Percentiles rank a stretch among this genome's conserved stretches.
These are phyloP conservation scores for Lagodon rhomboides DNA, from an alignment of 2,797 vertebrate species.

Conservation along the genomic window DNA sequence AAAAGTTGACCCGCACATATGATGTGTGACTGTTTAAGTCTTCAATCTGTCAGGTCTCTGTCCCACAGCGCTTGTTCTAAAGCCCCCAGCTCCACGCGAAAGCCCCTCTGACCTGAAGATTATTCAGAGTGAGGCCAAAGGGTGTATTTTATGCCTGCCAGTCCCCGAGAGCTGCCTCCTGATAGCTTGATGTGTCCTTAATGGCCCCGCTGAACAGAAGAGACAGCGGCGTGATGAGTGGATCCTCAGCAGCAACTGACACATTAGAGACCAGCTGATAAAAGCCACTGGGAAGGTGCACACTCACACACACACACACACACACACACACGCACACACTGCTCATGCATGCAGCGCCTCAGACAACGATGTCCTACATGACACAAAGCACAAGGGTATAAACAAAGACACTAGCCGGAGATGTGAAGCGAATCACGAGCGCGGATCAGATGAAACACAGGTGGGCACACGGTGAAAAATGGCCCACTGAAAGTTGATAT, in stretches of 20 bases:
- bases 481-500: constrained; percentile 79
- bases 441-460: constrained; percentile 80
- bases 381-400: constrained; percentile 74
- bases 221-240: constrained; percentile 80
- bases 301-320: constrained; percentile 17
- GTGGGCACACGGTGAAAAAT: constrained; percentile 83
- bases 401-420: constrained; percentile 72
- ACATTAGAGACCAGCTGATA: constrained; percentile 75
- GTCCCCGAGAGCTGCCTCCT: constrained; percentile 66
- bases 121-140: constrained; percentile 77
- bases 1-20: constrained; percentile 49
- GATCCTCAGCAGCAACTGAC: constrained; percentile 74
- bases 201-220: constrained; percentile 69
- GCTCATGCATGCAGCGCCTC: constrained; percentile 41
- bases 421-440: constrained; percentile 63
- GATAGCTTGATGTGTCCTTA: constrained; percentile 79
- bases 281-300: constrained; percentile 49
- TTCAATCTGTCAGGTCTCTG: constrained; percentile 57
- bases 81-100: constrained; percentile 43
- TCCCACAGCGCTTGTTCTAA: constrained; percentile 54
- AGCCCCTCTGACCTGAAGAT: constrained; percentile 68
- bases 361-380: constrained; percentile 71
- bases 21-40: constrained; percentile 51
- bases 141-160: constrained; percentile 75
- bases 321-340: constrained; percentile 20